These are phyloP conservation scores for Ecliptopera silaceata DNA, from an alignment of 2,888 invertebrate species.

Conservation along the genomic window DNA sequence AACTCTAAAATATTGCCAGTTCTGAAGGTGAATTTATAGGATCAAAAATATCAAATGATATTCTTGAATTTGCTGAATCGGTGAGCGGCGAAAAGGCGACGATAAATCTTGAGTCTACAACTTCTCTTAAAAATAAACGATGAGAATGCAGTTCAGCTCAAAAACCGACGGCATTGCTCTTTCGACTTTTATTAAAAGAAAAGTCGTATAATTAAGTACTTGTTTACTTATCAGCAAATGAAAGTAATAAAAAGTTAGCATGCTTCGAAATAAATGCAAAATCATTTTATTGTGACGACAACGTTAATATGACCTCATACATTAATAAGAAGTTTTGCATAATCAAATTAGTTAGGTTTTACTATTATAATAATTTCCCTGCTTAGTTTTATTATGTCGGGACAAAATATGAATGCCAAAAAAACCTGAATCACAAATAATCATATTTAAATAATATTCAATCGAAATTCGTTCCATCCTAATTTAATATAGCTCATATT, in stretches of 20 bases:
- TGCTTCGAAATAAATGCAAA: no score
- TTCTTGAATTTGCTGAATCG: slow-evolving; percentile 75
- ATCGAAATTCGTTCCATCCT: no score
- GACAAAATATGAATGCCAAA: no score
- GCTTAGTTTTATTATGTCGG: no score
- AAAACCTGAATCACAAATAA: no score
- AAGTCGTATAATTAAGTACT: neutral
- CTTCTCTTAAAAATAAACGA: slow-evolving; percentile 68
- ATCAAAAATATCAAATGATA: slow-evolving; percentile 72
- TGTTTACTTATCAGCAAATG: neutral
- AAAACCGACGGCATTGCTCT: slow-evolving; percentile 33
- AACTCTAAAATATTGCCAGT: slow-evolving; percentile 38
- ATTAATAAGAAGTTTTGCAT: no score
- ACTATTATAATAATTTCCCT: no score
- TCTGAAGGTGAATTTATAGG: slow-evolving; percentile 62
- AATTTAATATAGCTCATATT: slow-evolving; percentile 8
- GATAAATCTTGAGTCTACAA: slow-evolving; percentile 72
- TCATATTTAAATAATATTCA: no score
- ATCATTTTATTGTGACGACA: no score
- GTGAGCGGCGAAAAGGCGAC: slow-evolving; percentile 66
- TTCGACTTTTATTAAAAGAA: slow-evolving; percentile 14
- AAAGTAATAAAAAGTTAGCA: neutral
- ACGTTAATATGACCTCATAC: no score
- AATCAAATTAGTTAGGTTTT: no score
- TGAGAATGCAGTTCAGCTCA: slow-evolving; percentile 31